Conservation (phyloP, 2,888 invertebrate species). For the Chironomus tentans region DNA sequence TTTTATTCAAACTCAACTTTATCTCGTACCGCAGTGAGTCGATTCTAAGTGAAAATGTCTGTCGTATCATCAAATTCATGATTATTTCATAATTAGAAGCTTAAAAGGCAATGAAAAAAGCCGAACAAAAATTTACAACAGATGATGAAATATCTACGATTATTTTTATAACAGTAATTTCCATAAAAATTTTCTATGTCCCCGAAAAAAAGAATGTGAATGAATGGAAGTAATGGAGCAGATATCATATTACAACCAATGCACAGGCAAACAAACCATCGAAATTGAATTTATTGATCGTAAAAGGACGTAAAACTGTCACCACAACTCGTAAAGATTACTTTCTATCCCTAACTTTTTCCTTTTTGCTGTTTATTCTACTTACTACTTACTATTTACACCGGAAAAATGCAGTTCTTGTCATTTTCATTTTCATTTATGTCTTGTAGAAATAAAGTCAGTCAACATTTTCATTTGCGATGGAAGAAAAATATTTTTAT, state of each 20-base stretch:
- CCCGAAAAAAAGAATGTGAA: neutral
- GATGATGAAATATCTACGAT: neutral
- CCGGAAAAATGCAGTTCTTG: neutral
- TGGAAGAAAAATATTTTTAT: neutral
- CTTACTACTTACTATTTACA: neutral
- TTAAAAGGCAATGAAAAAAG: too few relatives aligned
- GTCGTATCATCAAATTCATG: neutral
- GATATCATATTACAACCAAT: slow-evolving; percentile 5
- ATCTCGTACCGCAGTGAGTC: too few relatives aligned
- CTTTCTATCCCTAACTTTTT: neutral
- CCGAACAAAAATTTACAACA: neutral
- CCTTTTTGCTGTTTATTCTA: neutral
- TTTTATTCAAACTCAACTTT: too few relatives aligned
- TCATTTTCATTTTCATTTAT: too few relatives aligned
- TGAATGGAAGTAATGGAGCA: neutral
- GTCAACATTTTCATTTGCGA: neutral
- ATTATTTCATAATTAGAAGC: neutral
- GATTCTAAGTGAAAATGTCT: neutral
- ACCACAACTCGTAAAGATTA: slow-evolving; percentile 22
- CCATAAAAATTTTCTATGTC: slow-evolving; percentile 6
- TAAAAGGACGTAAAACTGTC: slow-evolving; percentile 25
- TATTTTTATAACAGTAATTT: slow-evolving; percentile 5
- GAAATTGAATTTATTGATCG: slow-evolving; percentile 26
- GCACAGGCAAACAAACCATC: slow-evolving; percentile 22
- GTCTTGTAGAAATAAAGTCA: neutral